Evolutionary conservation across 1,140 invertebrate genomes (phyloP).

Genomic region (Octopus bimaculoides): DNA sequence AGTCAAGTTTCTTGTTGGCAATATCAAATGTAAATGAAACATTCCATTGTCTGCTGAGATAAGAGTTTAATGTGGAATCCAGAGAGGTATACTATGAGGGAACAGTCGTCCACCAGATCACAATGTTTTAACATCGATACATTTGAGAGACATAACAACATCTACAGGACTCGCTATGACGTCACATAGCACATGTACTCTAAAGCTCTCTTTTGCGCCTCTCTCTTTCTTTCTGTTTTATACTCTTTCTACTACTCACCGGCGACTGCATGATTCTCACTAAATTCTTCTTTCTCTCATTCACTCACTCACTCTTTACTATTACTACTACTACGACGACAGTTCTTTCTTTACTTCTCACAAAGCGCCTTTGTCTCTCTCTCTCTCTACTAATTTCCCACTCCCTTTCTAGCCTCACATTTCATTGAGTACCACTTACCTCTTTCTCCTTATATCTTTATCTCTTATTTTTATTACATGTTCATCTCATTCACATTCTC

Average conservation of each 20-base stretch:
- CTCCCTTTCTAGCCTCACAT: background rate
- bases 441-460: background rate
- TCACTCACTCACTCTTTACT: background rate
- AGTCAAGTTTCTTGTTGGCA: too few relatives aligned
- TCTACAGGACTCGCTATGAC: too few relatives aligned
- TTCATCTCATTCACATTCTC: background rate
- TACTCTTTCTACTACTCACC: background rate
- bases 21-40: too few relatives aligned
- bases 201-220: background rate
- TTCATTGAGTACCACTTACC: background rate
- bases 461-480: background rate
- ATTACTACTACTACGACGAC: background rate
- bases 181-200: too few relatives aligned
- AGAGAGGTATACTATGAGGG: too few relatives aligned
- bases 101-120: too few relatives aligned
- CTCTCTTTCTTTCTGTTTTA: background rate
- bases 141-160: too few relatives aligned
- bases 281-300: background rate
- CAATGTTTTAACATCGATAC: too few relatives aligned
- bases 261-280: background rate
- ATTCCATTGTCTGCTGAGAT: too few relatives aligned
- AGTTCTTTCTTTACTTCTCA: background rate
- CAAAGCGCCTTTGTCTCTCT: background rate
- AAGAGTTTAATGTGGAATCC: too few relatives aligned
- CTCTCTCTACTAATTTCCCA: background rate